Percentiles rank a stretch among this genome's conserved stretches.
These are phyloP conservation scores for Aegithalos caudatus DNA, from an alignment of 2,113 vertebrate genomes.

Conservation along the genomic window DNA sequence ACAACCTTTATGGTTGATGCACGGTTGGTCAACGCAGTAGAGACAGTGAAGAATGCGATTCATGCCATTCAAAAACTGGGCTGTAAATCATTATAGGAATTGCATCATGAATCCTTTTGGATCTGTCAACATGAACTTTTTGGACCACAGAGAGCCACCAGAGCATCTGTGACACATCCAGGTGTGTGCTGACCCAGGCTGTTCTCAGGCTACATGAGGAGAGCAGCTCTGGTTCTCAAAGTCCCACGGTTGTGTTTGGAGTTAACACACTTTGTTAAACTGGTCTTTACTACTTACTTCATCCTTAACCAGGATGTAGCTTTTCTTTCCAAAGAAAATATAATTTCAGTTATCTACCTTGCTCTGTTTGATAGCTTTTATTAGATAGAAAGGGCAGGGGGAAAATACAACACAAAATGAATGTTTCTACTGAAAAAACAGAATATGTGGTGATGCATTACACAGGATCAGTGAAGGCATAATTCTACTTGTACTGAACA, in stretches of 20 bases:
- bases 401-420: rapidly evolving
- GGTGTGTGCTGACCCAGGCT: neutral
- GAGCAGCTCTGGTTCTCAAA: neutral
- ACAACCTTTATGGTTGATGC: neutral
- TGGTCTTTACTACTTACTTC: neutral
- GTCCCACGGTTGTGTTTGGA: rapidly evolving
- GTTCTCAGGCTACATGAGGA: rapidly evolving
- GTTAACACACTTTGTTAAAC: neutral
- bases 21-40: neutral
- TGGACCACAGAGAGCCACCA: neutral
- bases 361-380: neutral
- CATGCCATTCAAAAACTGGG: neutral
- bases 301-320: neutral
- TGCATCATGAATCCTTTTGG: neutral
- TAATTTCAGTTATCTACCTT: neutral
- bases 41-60: rapidly evolving
- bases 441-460: neutral
- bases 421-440: neutral
- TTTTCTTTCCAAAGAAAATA: neutral
- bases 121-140: neutral
- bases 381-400: neutral
- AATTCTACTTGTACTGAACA: neutral
- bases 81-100: neutral
- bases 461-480: neutral
- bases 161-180: neutral